Evolutionary conservation across 1,140 invertebrate genomes (phyloP).

Genomic region (Brachionus koreanus): DNA sequence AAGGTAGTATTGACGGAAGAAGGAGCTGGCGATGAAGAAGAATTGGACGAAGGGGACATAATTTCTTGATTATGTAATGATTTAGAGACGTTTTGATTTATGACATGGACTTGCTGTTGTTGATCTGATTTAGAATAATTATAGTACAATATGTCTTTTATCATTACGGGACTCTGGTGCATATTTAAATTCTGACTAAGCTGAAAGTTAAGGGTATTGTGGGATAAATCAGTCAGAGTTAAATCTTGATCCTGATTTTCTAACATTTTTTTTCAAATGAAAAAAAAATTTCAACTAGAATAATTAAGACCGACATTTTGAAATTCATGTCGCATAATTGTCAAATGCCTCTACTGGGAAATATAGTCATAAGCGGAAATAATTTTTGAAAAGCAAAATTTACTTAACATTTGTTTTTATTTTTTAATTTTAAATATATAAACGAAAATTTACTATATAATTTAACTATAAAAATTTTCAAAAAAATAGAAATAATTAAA

Average conservation of each 20-base stretch:
- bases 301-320: constrained; percentile 17
- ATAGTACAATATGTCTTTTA: constrained; percentile 21
- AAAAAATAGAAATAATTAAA: too few species aligned
- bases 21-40: neutral
- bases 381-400: neutral
- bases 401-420: neutral
- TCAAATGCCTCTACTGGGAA: neutral
- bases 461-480: too few species aligned
- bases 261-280: neutral
- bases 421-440: too few species aligned
- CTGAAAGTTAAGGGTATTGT: constrained; percentile 7
- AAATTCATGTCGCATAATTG: constrained; percentile 30
- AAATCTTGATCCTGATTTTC: constrained; percentile 26
- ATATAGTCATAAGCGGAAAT: neutral
- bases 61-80: neutral
- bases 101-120: neutral
- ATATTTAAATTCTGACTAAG: constrained; percentile 6
- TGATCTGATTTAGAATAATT: constrained; percentile 6
- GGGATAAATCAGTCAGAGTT: constrained; percentile 1
- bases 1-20: neutral
- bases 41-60: constrained; percentile 8
- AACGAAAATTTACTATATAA: too few species aligned
- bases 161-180: constrained; percentile 6
- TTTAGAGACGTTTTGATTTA: neutral
- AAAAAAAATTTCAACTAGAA: neutral